A percentile compares a stretch with the other conserved stretches of the same genome.
phyloP scores from a whole-genome alignment of 2,888 invertebrate species.

The Oligia latruncula region DNA sequence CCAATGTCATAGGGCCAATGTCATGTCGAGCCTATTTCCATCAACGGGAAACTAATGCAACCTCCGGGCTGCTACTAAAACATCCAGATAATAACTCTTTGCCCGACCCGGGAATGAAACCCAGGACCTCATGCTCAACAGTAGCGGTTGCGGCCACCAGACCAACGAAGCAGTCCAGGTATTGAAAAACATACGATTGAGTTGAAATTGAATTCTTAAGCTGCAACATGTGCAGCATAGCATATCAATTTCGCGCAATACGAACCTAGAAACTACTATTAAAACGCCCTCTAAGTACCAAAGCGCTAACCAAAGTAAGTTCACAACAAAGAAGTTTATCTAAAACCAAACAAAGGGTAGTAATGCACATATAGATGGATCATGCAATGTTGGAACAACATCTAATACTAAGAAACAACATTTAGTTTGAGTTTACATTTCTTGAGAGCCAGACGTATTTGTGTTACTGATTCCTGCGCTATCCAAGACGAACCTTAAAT shows the following conservation, averaged over 20 bases:
- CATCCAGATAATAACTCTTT: not conserved
- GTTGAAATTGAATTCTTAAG: not conserved
- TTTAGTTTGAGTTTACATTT: conserved; percentile 51
- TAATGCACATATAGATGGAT: conserved; percentile 52
- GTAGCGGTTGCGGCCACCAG: not conserved
- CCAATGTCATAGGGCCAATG: not conserved
- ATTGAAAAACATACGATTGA: not conserved
- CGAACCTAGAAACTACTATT: not conserved
- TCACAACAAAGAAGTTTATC: conserved; percentile 28
- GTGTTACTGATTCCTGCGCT: conserved; percentile 47
- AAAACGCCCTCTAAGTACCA: not conserved
- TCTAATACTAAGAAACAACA: conserved; percentile 41
- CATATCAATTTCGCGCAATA: not conserved
- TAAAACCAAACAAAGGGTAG: conserved; percentile 29
- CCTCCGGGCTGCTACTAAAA: not conserved
- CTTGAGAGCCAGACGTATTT: conserved; percentile 52
- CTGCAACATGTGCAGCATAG: not conserved
- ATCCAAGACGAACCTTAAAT: conserved; percentile 11
- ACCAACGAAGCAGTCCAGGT: not conserved
- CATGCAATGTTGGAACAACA: conserved; percentile 52
- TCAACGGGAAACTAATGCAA: not conserved
- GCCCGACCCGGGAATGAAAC: not conserved
- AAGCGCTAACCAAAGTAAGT: conserved; percentile 11
- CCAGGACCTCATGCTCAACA: not conserved
- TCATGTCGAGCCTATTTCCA: not conserved